Base-by-base conservation (phyloP, 2,113 vertebrate genomes). In the Oryzias curvinotus region DNA sequence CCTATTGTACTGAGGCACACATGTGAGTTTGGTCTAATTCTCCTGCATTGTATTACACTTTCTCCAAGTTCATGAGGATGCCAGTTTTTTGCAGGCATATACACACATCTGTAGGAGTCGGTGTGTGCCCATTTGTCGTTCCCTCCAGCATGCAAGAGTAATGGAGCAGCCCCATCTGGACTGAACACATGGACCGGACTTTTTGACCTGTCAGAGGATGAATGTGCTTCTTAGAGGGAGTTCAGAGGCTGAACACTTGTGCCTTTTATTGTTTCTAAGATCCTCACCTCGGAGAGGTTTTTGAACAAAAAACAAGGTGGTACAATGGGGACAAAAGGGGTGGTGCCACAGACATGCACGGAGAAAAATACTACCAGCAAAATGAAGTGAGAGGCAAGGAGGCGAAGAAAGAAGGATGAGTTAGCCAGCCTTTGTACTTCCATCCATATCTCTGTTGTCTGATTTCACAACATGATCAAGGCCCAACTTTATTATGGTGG, bases 401-500 rank as follows among this genome's bases (percentile, higher is more conserved):
- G n/a, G 48, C 45, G 62, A 75, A 48, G 5, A 52, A 51, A 48
- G 26, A 51, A 28, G 16, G 46, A 57, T 47, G 46, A 53, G 74
- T 57, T 55, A 69, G 71, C 78, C 62, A 72, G 67, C 57, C 53
- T 5, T 3, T 44, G 79, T 57, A 56, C 55, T 62, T 53, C 70
- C 62, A 47, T 66, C 56, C 55, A 68, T 77, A 51, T 65, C 64
- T 81, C 62, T 50, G 51, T 65, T 69, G 62, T 60, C 54, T 65
- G 57, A 68, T 84, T 85, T 83, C 81, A 81, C 65, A 65, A 77
- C 75, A 74, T 72, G 79, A 85, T 85, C 79, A 85, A 89, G 78
- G 75, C 68, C 59, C 69, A 77, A 86, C 83, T 87, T 82, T 77
- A 82, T 85, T 80, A 84, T 62, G 57, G 78, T 68, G 78, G 67